These are phyloP conservation scores for Sylvilagus bachmani DNA, from an alignment of 2,113 vertebrate species.

Conservation along the genomic window DNA sequence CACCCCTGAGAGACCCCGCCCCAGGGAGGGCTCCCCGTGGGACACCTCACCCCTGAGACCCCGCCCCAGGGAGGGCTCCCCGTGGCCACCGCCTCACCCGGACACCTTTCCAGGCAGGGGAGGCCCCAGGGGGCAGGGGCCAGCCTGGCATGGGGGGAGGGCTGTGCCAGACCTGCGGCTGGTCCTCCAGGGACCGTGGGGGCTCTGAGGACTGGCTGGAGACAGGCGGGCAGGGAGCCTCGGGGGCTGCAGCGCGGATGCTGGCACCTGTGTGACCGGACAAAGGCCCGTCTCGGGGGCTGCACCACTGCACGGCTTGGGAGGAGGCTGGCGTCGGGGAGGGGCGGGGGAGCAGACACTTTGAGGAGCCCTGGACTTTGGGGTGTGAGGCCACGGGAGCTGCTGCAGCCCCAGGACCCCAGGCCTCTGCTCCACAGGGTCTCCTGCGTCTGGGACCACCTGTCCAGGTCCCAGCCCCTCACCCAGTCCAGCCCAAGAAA, in stretches of 20 bases:
- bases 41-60: too few species aligned
- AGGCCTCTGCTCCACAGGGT: background rate
- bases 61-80: background rate
- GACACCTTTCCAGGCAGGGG: background rate
- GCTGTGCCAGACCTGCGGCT: conserved; percentile 82
- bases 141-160: background rate
- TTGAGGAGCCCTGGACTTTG: fast-evolving
- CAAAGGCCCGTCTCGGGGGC: background rate
- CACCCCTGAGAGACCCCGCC: too few species aligned
- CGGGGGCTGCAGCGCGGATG: conserved; percentile 73
- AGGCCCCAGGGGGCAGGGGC: background rate
- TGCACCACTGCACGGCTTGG: background rate
- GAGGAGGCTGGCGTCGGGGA: background rate
- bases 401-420: too few species aligned
- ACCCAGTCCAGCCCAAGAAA: background rate
- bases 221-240: conserved; percentile 17
- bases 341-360: background rate
- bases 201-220: background rate
- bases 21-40: background rate
- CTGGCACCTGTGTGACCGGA: conserved; percentile 85
- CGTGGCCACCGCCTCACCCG: too few species aligned
- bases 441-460: background rate
- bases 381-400: background rate
- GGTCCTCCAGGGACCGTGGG: conserved; percentile 62
- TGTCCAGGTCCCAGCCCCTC: background rate